These are phyloP conservation scores for Tachuris rubrigastra DNA, from an alignment of 2,113 vertebrate species.

Conservation along the genomic window DNA sequence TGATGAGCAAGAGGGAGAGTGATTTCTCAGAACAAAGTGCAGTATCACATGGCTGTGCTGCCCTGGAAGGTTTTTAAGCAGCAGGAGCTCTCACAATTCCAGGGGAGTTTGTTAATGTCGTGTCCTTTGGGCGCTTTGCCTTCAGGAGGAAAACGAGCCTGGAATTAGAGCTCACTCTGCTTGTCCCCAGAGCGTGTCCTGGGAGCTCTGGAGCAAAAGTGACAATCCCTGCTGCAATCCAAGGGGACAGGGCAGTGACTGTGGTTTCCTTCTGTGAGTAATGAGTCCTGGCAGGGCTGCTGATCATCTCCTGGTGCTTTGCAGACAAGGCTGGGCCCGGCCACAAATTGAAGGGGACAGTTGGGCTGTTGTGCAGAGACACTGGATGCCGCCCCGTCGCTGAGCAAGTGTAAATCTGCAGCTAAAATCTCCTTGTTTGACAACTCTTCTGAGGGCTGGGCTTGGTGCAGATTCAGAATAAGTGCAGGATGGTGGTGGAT, in stretches of 20 bases:
- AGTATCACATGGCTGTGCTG: not conserved
- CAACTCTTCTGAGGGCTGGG: not conserved
- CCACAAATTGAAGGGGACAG: constrained; percentile 38
- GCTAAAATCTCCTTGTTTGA: not conserved
- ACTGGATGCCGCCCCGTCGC: not conserved
- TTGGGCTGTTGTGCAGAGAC: not conserved
- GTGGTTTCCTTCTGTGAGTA: not conserved
- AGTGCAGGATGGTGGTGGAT: not conserved
- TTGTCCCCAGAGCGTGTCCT: not conserved
- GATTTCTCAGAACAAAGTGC: not conserved
- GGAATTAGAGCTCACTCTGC: not conserved
- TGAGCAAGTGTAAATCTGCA: not conserved
- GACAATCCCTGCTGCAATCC: not conserved
- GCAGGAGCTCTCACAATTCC: not conserved
- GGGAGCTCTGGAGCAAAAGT: not conserved
- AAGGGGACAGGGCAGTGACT: not conserved
- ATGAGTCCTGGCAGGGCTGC: not conserved
- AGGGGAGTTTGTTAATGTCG: not conserved
- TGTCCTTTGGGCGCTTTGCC: not conserved
- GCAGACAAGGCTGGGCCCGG: not conserved
- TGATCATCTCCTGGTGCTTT: not conserved
- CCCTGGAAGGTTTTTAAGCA: not conserved
- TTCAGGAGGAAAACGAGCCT: not conserved
- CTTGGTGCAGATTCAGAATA: not conserved
- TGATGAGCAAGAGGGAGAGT: not conserved